Base-by-base conservation (phyloP, 2,113 vertebrate genomes). In the Empidonax traillii region DNA sequence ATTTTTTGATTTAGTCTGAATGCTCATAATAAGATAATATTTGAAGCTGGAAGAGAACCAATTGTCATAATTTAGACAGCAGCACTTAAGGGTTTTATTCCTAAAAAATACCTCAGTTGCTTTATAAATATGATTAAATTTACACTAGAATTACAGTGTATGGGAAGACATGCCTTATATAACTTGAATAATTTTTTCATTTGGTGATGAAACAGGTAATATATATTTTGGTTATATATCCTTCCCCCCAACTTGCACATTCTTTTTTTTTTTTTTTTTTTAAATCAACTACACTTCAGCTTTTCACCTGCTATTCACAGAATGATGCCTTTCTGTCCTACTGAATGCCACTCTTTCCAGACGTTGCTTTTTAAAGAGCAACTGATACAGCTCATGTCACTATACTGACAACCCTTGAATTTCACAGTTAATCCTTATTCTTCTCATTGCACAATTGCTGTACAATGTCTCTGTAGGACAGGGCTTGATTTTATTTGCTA, bases 361-460 rank as follows among this genome's bases (percentile, higher is more conserved):
- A 91, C 55, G 92, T 83, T 91, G 28, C 27, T 96, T 94, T 93
- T 96, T 73, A 95, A 96, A 95, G 74, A 94, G 66, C 78, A 94
- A 41, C 73, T 91, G 41, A 96, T 96, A 95, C 73, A 84, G 72
- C 44, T 72, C 62, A 91, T 91, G 77, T 95, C 88, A 86, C 90
- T 83, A 37, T 61, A 74, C 13, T 68, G 31, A 9, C 91, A 84
- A 73, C 63, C 43, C 66, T 94, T 86, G 43, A 56, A 69, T 96
- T 93, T 95, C 81, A 93, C 53, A 82, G 81, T 74, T 95, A 94
- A 90, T 92, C 78, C 76, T 90, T 79, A 15, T 4, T 76, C 69
- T 91, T 83, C 82, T 86, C 73, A 67, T 76, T 76, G 56, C 74
- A 96, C 82, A 94, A 61, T 89, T 87, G 47, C 78, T 91, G 44